phyloP scores from a whole-genome alignment of 2,797 vertebrate genomes.

The Macroramphosus scolopax region DNA sequence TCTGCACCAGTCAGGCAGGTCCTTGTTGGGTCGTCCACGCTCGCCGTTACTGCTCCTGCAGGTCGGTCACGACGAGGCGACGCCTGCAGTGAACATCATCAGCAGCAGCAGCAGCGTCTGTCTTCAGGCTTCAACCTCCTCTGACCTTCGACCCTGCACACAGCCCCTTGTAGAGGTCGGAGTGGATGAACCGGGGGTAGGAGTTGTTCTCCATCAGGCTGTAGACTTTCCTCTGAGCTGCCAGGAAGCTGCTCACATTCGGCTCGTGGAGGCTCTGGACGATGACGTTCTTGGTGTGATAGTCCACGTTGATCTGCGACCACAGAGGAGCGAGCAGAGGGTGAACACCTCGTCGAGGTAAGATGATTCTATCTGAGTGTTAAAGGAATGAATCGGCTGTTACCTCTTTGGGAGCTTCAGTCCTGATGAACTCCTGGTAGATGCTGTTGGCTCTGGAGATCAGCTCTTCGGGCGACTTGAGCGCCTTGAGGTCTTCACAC shows the following conservation, averaged over 20 bases:
- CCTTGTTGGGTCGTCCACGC: too few species aligned
- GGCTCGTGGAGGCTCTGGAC: conserved; percentile 78
- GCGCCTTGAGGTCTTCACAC: conserved; percentile 88
- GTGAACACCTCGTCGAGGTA: neutral
- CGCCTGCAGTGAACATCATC: neutral
- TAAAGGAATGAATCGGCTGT: too few species aligned
- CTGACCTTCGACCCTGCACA: too few species aligned
- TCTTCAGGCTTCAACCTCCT: too few species aligned
- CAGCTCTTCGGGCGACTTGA: conserved; percentile 79
- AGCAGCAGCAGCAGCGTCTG: neutral
- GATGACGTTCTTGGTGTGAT: conserved; percentile 84
- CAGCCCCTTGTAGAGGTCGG: conserved; percentile 85
- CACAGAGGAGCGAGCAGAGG: conserved; percentile 1
- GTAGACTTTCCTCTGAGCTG: conserved; percentile 85
- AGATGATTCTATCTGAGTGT: too few species aligned
- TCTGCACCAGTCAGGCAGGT: too few species aligned
- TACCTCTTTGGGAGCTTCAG: conserved; percentile 93
- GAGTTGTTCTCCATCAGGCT: conserved; percentile 92
- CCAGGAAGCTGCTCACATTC: conserved; percentile 76
- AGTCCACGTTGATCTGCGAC: conserved; percentile 90
- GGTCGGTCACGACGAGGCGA: neutral
- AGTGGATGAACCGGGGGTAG: conserved; percentile 87
- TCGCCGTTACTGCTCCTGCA: too few species aligned
- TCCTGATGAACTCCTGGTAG: conserved; percentile 87
- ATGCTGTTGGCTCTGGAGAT: conserved; percentile 84